phyloP scores from a whole-genome alignment of 1,140 invertebrate genomes.

The Tetragonula clypearis region DNA sequence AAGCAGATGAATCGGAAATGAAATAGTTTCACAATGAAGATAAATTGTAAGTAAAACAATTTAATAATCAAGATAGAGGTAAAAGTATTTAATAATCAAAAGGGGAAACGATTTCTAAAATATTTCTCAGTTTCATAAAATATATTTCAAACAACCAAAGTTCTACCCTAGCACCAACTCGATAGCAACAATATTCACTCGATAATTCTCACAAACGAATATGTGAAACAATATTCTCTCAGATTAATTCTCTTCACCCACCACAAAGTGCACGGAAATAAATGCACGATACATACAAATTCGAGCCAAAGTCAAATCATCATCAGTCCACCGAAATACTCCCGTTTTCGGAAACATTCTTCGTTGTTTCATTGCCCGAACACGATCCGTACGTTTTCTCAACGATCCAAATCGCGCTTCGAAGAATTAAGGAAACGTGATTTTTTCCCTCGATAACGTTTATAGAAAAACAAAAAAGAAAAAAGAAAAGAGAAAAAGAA shows the following conservation, averaged over 20 bases:
- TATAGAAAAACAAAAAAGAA: neutral
- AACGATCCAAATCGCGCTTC: neutral
- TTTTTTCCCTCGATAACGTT: neutral
- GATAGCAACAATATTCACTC: neutral
- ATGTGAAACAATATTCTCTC: neutral
- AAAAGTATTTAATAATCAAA: too few relatives aligned
- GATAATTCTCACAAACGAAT: neutral
- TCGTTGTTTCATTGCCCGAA: neutral
- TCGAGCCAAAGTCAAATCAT: neutral
- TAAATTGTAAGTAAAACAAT: neutral
- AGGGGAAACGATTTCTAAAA: too few relatives aligned
- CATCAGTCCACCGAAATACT: neutral
- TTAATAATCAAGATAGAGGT: too few relatives aligned
- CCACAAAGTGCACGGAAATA: neutral
- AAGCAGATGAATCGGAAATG: neutral
- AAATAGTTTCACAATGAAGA: neutral
- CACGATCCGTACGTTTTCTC: neutral
- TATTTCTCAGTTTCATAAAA: too few relatives aligned
- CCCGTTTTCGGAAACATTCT: neutral
- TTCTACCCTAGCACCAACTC: neutral
- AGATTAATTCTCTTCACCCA: neutral
- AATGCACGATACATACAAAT: neutral
- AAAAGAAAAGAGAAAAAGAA: neutral
- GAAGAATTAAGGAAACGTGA: neutral
- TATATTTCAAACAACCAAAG: neutral